Conservation (phyloP, 2,113 vertebrate genomes). For the Gallinago paraguaiae region DNA sequence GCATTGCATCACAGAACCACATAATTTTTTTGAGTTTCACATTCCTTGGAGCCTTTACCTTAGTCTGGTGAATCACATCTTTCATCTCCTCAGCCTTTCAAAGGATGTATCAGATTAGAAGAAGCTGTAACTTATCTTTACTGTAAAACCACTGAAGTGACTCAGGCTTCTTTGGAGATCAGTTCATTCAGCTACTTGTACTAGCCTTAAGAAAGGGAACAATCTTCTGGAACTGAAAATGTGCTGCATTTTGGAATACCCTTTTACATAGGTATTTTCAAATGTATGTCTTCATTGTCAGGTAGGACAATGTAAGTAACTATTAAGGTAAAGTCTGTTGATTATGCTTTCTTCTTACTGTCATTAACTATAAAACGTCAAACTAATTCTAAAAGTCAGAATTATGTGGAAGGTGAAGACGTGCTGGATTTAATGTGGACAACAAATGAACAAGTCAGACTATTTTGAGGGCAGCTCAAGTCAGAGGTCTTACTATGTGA, state of each 20-base stretch:
- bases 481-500: not conserved
- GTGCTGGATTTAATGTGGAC: not conserved
- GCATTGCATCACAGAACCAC: not conserved
- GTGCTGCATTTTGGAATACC: not conserved
- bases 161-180: not conserved
- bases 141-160: not conserved
- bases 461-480: not conserved
- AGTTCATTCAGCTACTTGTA: not conserved
- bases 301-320: not conserved
- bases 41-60: not conserved
- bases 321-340: not conserved
- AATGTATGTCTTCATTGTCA: not conserved
- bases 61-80: not conserved
- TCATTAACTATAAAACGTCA: not conserved
- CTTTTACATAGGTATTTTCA: not conserved
- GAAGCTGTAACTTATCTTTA: not conserved
- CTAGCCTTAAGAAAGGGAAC: not conserved
- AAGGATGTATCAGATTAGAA: not conserved
- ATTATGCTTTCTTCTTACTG: not conserved
- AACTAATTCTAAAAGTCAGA: not conserved
- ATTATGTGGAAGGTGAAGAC: not conserved
- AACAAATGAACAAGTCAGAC: not conserved
- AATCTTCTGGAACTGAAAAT: not conserved
- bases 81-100: conserved; percentile 9
- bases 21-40: not conserved